A percentile compares a stretch with the other conserved stretches of the same genome.
These are phyloP conservation scores for Pachyramphus minor DNA, from an alignment of 2,113 vertebrate genomes.

Conservation along the genomic window DNA sequence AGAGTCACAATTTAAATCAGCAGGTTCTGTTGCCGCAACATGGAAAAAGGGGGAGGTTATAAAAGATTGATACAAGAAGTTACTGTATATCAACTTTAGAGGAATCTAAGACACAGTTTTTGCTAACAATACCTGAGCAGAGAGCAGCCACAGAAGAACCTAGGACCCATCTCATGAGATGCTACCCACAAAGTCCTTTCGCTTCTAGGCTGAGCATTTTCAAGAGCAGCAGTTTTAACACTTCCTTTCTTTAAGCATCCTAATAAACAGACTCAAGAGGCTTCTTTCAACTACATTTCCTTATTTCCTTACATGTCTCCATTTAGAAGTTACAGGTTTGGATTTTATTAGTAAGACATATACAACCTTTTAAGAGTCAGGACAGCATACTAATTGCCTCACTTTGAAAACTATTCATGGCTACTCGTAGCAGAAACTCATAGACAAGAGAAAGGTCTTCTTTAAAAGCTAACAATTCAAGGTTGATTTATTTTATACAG, in stretches of 20 bases:
- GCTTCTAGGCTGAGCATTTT: not conserved
- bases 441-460: not conserved
- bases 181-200: not conserved
- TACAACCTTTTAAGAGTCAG: not conserved
- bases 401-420: not conserved
- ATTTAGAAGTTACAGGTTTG: not conserved
- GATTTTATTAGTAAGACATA: not conserved
- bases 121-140: not conserved
- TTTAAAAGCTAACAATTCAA: not conserved
- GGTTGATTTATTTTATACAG: not conserved
- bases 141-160: not conserved
- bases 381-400: not conserved
- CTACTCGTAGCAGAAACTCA: not conserved
- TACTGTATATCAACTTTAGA: not conserved
- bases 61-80: constrained; percentile 8
- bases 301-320: not conserved
- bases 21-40: constrained; percentile 1
- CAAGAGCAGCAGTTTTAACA: not conserved
- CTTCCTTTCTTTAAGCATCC: not conserved
- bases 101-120: not conserved
- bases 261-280: not conserved
- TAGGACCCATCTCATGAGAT: not conserved
- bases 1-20: not conserved
- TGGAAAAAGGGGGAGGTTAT: constrained; percentile 9
- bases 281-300: not conserved